These are phyloP conservation scores for Cygnus atratus DNA, from an alignment of 2,113 vertebrate species.

Conservation along the genomic window DNA sequence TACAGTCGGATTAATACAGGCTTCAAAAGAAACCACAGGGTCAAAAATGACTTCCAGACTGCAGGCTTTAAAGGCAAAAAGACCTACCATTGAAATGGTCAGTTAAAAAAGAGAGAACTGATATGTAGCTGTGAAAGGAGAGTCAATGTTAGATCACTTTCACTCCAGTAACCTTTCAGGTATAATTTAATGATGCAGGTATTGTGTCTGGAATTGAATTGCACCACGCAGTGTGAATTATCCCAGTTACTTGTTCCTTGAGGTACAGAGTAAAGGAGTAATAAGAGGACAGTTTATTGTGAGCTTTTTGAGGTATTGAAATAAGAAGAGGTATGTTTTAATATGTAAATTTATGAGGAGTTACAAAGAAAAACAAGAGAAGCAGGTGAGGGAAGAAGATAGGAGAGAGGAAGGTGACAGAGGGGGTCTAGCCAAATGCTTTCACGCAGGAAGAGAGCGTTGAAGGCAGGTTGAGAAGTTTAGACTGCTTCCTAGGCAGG, in stretches of 20 bases:
- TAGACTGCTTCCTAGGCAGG: neutral
- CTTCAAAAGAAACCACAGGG: conserved; percentile 65
- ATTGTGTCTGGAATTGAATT: neutral
- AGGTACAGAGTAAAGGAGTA: neutral
- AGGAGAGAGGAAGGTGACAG: neutral
- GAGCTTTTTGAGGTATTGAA: neutral
- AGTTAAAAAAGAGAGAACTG: neutral
- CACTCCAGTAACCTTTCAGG: neutral
- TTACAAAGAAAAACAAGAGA: neutral
- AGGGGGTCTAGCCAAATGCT: neutral
- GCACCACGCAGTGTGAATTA: neutral
- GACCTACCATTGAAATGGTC: conserved; percentile 41
- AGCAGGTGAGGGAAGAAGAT: neutral
- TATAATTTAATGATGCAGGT: neutral
- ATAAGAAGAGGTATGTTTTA: neutral
- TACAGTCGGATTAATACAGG: conserved; percentile 61
- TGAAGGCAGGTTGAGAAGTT: neutral
- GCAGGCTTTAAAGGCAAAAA: conserved; percentile 22
- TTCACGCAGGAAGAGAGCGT: neutral
- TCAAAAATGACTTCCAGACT: conserved; percentile 64
- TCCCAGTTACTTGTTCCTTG: neutral
- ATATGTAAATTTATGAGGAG: neutral
- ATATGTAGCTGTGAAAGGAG: neutral
- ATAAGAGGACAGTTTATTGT: neutral
- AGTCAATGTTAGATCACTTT: neutral